Evolutionary conservation across 2,113 vertebrate genomes (phyloP).

Genomic region (Silurus meridionalis): DNA sequence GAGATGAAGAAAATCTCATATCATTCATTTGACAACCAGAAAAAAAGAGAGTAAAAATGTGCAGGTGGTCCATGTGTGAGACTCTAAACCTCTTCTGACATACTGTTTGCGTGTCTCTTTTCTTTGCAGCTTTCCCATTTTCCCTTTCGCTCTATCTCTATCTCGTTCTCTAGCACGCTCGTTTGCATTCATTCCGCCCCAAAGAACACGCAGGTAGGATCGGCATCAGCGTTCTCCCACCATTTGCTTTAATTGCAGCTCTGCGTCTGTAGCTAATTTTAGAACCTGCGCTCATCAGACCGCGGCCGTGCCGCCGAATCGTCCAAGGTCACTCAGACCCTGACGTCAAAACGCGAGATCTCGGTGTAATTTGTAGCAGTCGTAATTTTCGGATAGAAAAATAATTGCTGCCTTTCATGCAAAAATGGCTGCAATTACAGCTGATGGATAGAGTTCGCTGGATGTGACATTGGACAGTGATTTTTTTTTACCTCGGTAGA

Average conservation of each 20-base stretch:
- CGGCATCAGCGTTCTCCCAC: not conserved
- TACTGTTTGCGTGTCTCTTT: not conserved
- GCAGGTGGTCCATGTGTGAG: not conserved
- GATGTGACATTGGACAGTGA: constrained; percentile 16
- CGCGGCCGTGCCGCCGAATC: not conserved
- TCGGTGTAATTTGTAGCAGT: constrained; percentile 13
- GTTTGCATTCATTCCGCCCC: not conserved
- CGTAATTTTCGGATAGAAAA: constrained; percentile 3
- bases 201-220: not conserved
- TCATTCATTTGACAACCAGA: not conserved
- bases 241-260: constrained; percentile 37
- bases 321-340: constrained; percentile 43
- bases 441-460: not conserved
- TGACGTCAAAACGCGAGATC: constrained; percentile 12
- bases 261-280: constrained; percentile 42
- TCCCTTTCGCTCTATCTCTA: constrained; percentile 14
- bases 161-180: not conserved
- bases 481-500: constrained; percentile 14
- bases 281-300: constrained; percentile 17
- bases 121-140: not conserved
- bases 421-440: constrained; percentile 26
- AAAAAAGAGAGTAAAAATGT: not conserved
- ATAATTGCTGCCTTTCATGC: constrained; percentile 23
- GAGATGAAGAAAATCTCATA: not conserved
- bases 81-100: not conserved